Evolutionary conservation across 2,888 invertebrate species (phyloP), one percentile per base, ranked within the genome.

Genomic region (Eupeodes luniger): DNA sequence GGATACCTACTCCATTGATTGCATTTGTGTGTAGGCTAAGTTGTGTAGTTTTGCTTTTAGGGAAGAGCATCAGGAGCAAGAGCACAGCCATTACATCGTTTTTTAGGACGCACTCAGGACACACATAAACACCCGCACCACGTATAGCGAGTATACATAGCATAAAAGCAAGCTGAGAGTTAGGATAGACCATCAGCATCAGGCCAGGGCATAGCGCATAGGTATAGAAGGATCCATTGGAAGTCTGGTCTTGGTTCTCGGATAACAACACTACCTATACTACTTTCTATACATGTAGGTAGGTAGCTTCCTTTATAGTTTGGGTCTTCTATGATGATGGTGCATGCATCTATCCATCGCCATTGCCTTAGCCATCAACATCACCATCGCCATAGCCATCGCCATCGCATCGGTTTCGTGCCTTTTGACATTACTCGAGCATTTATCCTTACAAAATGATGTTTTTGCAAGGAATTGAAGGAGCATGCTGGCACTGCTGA

Each of bases 11-110:
- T 19, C 4, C 76, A 77, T 80, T 87, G 87, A 87, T 87, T 87
- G 87, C 84, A 84, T 84, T 87, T 87, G 87, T 87, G 87, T 87
- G 87, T 87, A 87, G 84, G 87, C 87, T 80, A 77, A 34, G 72
- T 76, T 77, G 66, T 77, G 66, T 87, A 80, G 76, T 80, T 87
- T 80, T 77, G 75, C 72, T 55, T 72, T 61, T 74, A 14, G 51
- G 72, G 59, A 70, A 64, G 27, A 57, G 14, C 87, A 40, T 5
- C 9, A 40, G 40, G 40, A 40, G 40, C 40, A 40, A 40, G 44
- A 57, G 66, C 47, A 61, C 51, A 69, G n/a, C 87, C 72, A 87
- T 87, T 87, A 87, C 84, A 76, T 77, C 34, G 70, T 84, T 84
- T 72, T 70, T 87, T 76, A 76, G 76, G 76, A 84, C 80, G 87